Conservation (phyloP, 1,140 invertebrate genomes). For the Teleopsis dalmanni region DNA sequence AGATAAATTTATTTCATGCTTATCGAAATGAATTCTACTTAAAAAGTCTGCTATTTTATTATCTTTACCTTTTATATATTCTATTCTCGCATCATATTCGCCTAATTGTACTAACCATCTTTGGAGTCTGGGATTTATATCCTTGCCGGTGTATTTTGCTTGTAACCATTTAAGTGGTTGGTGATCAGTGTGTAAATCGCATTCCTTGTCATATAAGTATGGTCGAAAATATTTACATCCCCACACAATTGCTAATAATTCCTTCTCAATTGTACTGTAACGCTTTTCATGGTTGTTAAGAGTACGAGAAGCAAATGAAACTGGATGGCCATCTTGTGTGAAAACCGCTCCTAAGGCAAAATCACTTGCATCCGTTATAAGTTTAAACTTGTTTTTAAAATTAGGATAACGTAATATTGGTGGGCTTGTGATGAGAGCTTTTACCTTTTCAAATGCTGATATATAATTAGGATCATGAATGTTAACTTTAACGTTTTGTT, state of each 20-base stretch:
- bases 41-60: constrained; percentile 4
- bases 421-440: background rate
- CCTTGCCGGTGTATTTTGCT: background rate
- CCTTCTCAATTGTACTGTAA: constrained; percentile 42
- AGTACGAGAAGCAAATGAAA: constrained; percentile 40
- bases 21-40: background rate
- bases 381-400: constrained; percentile 4
- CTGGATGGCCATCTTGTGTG: constrained; percentile 19
- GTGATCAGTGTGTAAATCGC: constrained; percentile 1
- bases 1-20: background rate
- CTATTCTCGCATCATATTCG: background rate
- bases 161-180: constrained; percentile 1
- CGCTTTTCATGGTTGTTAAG: constrained; percentile 37
- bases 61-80: constrained; percentile 4
- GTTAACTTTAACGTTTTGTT: constrained; percentile 1
- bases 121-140: constrained; percentile 1
- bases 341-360: constrained; percentile 16
- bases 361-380: constrained; percentile 9
- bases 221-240: constrained; percentile 43
- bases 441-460: constrained; percentile 10
- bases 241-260: constrained; percentile 44
- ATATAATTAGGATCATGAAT: constrained; percentile 1
- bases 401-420: constrained; percentile 5
- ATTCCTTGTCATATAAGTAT: constrained; percentile 41
- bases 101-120: background rate